These are phyloP conservation scores for Drosophila trapezifrons DNA, from an alignment of 1,140 invertebrate species.

Conservation along the genomic window DNA sequence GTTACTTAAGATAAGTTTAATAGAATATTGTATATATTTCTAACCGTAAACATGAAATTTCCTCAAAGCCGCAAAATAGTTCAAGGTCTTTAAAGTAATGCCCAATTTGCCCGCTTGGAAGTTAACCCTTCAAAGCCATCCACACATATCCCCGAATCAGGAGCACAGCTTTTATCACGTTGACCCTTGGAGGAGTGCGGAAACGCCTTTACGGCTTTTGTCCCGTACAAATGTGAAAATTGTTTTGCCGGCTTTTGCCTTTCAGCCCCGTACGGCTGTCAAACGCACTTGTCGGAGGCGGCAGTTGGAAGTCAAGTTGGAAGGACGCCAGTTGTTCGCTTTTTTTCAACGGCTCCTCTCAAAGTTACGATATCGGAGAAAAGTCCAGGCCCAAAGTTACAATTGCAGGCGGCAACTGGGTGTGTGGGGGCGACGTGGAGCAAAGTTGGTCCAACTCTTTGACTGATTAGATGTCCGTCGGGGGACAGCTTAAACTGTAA, in stretches of 20 bases:
- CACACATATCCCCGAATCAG: background rate
- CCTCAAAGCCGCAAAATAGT: background rate
- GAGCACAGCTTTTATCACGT: background rate
- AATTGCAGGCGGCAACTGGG: conserved; percentile 34
- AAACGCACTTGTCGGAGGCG: conserved; percentile 59
- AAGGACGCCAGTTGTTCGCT: conserved; percentile 60
- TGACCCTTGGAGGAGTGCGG: conserved; percentile 4
- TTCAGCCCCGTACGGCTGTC: conserved; percentile 57
- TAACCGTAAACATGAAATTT: too few species aligned
- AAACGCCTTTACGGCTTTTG: conserved; percentile 18
- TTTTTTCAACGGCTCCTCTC: conserved; percentile 3
- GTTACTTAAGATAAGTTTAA: background rate
- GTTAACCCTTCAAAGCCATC: background rate
- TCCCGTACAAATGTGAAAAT: conserved; percentile 60
- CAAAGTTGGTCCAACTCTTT: conserved; percentile 59
- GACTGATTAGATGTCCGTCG: conserved; percentile 64
- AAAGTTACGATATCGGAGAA: conserved; percentile 61
- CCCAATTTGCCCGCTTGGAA: conserved; percentile 4
- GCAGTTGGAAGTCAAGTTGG: conserved; percentile 48
- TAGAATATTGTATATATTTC: too few species aligned
- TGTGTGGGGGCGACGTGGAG: conserved; percentile 8
- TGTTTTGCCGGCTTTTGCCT: conserved; percentile 65
- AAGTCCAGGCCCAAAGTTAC: conserved; percentile 56
- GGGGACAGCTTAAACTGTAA: conserved; percentile 37
- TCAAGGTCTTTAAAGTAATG: background rate